Evolutionary conservation across 2,888 invertebrate species (phyloP), one percentile per base, ranked within the genome.

Genomic region (Lucinisca nassula): DNA sequence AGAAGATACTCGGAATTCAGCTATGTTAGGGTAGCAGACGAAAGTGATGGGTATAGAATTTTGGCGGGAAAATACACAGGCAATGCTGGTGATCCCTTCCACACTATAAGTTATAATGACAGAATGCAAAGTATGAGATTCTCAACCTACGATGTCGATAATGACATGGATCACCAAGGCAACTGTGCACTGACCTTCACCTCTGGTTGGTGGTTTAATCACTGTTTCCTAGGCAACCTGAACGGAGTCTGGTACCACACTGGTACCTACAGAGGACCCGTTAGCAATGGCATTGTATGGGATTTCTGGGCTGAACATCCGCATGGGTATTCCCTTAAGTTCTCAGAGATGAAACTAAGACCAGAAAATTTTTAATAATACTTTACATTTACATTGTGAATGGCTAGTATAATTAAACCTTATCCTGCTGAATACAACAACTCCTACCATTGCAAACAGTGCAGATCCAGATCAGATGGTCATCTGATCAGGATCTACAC

Each of bases 171-270:
- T 76, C 70, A 49, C 1, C 38, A 35, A 27, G 86, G 87, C 35
- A 88, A 89, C 51, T 91, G 91, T 79, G 91, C 91, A 24, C 58
- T 61, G 51, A 85, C 79, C 27, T 89, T 86, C 75, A 88, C 79
- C 40, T 86, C 86, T 12, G 91, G 91, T 51, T 91, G 87, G 91
- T 91, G 91, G 91, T 89, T 88, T 75, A 89, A 89, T 72, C 81
- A 82, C 51, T 91, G 91, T 82, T 87, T 85, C 70, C 79, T 74
- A 30, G 87, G 85, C 10, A 90, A 90, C 72, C 82, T 88, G 30
- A 88, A 90, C 55, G 88, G 90, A 2, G 86, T 90, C 27, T 90
- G 90, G 90, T 90, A 90, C 51, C 76, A 81, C 14, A 80, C 76
- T 30, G 70, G 84, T 12, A 61, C 82, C n/a, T 89, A 91, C 38